Percentiles rank a stretch among this genome's conserved stretches.
Evolutionary conservation across 2,113 vertebrate species (phyloP).

Genomic region (Brachypteracias leptosomus): DNA sequence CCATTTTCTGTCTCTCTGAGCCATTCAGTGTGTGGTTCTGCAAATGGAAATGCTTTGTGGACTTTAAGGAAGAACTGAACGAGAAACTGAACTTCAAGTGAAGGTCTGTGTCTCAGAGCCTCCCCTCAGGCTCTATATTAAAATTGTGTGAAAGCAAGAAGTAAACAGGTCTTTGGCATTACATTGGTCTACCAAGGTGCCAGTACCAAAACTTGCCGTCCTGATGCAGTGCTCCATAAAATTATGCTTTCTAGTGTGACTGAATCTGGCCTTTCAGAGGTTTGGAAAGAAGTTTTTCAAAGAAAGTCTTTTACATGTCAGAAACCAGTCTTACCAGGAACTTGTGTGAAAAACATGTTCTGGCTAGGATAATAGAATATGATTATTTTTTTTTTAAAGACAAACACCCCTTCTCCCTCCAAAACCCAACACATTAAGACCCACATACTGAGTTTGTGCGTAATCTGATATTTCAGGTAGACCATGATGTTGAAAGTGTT

Average conservation of each 20-base stretch:
- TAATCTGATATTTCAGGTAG: not conserved
- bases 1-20: not conserved
- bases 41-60: not conserved
- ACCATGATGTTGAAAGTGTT: not conserved
- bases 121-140: not conserved
- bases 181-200: not conserved
- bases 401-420: rapidly evolving
- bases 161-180: not conserved
- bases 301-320: not conserved
- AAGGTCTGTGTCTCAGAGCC: not conserved
- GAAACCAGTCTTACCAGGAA: not conserved
- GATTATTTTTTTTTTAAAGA: not conserved
- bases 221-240: not conserved
- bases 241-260: not conserved
- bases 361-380: not conserved
- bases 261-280: not conserved
- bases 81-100: not conserved
- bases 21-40: not conserved
- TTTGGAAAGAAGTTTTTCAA: not conserved
- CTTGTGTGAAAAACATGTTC: not conserved
- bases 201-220: not conserved
- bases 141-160: not conserved
- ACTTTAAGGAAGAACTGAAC: not conserved
- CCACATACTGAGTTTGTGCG: not conserved
- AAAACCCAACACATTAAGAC: not conserved